Percentiles rank a stretch among this genome's conserved stretches.
Conservation (phyloP, 2,888 invertebrate species). For the Adineta ricciae region DNA sequence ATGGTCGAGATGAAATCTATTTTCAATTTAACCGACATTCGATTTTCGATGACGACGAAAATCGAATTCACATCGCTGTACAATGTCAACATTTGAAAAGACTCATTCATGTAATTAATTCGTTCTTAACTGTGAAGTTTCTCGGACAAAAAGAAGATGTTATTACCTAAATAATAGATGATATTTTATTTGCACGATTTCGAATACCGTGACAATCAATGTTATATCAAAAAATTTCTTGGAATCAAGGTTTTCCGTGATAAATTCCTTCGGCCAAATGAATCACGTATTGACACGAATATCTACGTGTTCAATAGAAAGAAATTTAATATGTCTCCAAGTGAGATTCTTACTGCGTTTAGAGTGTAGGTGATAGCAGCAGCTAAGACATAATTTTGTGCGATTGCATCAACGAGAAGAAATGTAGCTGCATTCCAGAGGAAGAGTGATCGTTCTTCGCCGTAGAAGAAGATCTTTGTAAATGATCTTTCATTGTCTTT, state of each 20-base stretch:
- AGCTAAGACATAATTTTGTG: slow-evolving; percentile 57
- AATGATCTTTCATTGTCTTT: slow-evolving; percentile 53
- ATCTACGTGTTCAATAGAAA: not conserved
- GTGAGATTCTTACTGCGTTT: not conserved
- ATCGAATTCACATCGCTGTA: not conserved
- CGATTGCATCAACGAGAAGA: slow-evolving; percentile 57
- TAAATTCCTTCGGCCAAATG: slow-evolving; percentile 58
- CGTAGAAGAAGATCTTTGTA: slow-evolving; percentile 61
- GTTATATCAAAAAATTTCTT: slow-evolving; percentile 59
- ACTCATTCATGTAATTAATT: not conserved
- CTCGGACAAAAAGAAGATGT: not conserved
- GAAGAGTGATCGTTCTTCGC: slow-evolving; percentile 62
- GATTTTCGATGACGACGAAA: not conserved
- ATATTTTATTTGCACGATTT: too few relatives aligned
- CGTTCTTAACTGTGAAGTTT: not conserved
- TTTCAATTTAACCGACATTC: not conserved
- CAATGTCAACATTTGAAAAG: slow-evolving; percentile 20
- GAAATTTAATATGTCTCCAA: not conserved
- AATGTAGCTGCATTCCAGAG: slow-evolving; percentile 63
- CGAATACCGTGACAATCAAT: too few relatives aligned
- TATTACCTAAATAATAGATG: not conserved
- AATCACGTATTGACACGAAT: not conserved
- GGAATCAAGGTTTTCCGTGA: slow-evolving; percentile 65
- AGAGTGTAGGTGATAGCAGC: slow-evolving; percentile 54
- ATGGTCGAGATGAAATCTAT: not conserved